Evolutionary conservation across 2,888 invertebrate genomes (phyloP).

Genomic region (Candidula unifasciata): DNA sequence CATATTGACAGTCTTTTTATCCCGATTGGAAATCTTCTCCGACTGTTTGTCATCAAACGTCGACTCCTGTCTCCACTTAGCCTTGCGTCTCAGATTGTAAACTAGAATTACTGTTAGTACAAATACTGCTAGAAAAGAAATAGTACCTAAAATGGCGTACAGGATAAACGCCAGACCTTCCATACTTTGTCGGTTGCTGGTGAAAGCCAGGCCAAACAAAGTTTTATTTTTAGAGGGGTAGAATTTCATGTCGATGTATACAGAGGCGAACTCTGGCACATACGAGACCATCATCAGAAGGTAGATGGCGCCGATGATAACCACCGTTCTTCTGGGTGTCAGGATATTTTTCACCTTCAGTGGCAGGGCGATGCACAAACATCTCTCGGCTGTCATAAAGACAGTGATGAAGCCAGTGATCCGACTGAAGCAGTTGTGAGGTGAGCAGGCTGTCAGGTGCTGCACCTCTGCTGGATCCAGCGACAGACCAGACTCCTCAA

Average conservation of each 20-base stretch:
- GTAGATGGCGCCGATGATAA: not conserved
- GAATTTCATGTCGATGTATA: conserved; percentile 28
- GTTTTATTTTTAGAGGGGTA: conserved; percentile 33
- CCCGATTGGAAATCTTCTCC: conserved; percentile 3
- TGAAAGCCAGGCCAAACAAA: conserved; percentile 22
- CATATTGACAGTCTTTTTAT: conserved; percentile 29
- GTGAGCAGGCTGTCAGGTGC: conserved; percentile 24
- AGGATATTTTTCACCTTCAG: conserved; percentile 34
- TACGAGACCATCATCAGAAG: conserved; percentile 6
- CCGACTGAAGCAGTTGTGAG: conserved; percentile 36
- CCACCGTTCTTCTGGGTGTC: conserved; percentile 7
- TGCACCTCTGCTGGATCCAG: conserved; percentile 26
- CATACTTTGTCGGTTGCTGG: conserved; percentile 20
- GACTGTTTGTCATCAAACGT: conserved; percentile 6
- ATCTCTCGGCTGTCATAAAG: conserved; percentile 27
- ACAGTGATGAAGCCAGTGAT: conserved; percentile 29
- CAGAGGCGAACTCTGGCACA: conserved; percentile 19
- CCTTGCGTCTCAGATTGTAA: conserved; percentile 6
- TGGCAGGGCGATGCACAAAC: conserved; percentile 24
- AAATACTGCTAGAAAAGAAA: conserved; percentile 13
- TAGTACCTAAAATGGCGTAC: not conserved
- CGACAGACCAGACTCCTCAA: conserved; percentile 3
- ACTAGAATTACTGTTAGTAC: conserved; percentile 15
- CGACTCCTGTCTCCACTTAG: conserved; percentile 28
- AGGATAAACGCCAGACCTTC: conserved; percentile 2